A percentile compares a stretch with the other conserved stretches of the same genome.
phyloP scores from a whole-genome alignment of 2,797 vertebrate genomes.

The Sarcophilus harrisii region DNA sequence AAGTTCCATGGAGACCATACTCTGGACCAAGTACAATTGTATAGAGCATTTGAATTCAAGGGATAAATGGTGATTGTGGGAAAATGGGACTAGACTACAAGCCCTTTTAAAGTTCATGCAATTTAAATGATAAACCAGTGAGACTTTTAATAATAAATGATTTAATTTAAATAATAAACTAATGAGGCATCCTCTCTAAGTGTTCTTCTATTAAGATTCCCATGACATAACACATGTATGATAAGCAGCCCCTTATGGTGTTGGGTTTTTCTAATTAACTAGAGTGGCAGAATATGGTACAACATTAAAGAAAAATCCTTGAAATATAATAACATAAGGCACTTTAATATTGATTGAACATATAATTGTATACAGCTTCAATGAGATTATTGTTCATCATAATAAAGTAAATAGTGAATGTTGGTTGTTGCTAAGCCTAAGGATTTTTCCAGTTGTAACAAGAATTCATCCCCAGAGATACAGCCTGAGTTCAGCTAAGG shows the following conservation, averaged over 20 bases:
- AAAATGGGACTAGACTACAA: not conserved
- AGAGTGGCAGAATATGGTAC: slow-evolving; percentile 35
- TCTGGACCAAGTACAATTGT: not conserved
- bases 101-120: not conserved
- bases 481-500: slow-evolving; percentile 30
- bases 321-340: not conserved
- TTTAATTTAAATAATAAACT: slow-evolving; percentile 42
- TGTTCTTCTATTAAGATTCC: slow-evolving; percentile 25
- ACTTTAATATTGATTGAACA: slow-evolving; percentile 4
- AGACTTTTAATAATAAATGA: not conserved
- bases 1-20: not conserved
- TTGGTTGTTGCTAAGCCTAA: slow-evolving; percentile 48
- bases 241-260: not conserved
- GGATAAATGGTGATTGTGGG: not conserved
- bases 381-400: slow-evolving; percentile 27
- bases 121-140: not conserved
- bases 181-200: not conserved
- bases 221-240: slow-evolving; percentile 29
- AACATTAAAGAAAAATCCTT: slow-evolving; percentile 27
- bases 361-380: slow-evolving; percentile 12
- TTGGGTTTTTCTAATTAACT: slow-evolving; percentile 28
- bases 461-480: slow-evolving; percentile 59
- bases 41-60: not conserved
- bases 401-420: slow-evolving; percentile 21
- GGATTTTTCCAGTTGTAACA: slow-evolving; percentile 58